Conservation (phyloP, 2,113 vertebrate genomes). For the Leiothrix lutea region DNA sequence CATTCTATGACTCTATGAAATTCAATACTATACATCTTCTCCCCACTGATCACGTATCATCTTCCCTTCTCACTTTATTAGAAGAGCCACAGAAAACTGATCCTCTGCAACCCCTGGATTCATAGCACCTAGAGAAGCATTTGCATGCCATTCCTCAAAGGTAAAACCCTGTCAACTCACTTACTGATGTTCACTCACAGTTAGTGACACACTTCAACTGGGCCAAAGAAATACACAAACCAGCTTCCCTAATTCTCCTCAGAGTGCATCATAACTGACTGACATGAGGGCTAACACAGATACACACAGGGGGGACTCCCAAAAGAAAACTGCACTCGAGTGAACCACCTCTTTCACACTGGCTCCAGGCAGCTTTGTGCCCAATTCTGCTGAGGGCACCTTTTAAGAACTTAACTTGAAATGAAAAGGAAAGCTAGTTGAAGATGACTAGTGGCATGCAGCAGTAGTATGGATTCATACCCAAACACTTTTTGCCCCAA, state of each 20-base stretch:
- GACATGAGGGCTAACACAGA: not conserved
- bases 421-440: not conserved
- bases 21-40: not conserved
- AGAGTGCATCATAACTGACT: not conserved
- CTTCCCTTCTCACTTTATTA: not conserved
- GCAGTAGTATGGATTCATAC: not conserved
- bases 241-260: not conserved
- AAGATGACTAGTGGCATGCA: not conserved
- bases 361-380: not conserved
- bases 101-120: not conserved
- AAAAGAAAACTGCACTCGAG: not conserved
- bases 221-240: not conserved
- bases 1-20: not conserved
- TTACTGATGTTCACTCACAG: not conserved
- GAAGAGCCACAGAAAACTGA: not conserved
- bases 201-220: not conserved
- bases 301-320: not conserved
- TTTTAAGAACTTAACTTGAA: not conserved
- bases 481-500: not conserved
- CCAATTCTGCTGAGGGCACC: not conserved
- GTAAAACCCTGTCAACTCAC: not conserved
- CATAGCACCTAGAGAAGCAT: not conserved
- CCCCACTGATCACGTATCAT: accelerated
- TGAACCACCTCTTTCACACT: not conserved
- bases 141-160: not conserved